These are phyloP conservation scores for Calephelis nemesis DNA, from an alignment of 1,140 invertebrate species.

Conservation along the genomic window DNA sequence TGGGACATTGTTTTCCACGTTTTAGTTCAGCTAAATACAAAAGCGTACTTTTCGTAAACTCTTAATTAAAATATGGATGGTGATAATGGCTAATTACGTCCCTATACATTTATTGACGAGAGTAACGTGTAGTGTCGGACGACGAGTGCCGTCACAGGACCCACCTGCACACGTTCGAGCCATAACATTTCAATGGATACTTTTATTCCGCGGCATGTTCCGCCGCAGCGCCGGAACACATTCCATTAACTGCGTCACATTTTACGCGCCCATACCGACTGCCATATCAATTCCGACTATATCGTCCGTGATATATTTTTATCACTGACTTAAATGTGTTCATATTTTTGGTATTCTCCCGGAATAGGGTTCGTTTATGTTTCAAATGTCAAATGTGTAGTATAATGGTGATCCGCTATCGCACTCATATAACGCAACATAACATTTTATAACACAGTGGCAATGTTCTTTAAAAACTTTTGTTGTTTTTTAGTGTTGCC, in stretches of 20 bases:
- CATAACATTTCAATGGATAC: slow-evolving; percentile 1
- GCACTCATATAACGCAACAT: no score
- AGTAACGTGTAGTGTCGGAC: neutral
- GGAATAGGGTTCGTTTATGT: neutral
- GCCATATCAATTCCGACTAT: slow-evolving; percentile 10
- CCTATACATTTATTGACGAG: no score
- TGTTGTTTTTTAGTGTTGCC: no score
- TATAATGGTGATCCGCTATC: neutral
- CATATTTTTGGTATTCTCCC: slow-evolving; percentile 1
- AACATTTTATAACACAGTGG: no score
- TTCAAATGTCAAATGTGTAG: neutral
- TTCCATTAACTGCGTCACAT: slow-evolving; percentile 6
- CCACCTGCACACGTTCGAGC: neutral
- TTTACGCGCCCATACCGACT: slow-evolving; percentile 6
- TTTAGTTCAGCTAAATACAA: no score
- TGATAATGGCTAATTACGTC: no score
- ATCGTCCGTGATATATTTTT: slow-evolving; percentile 14
- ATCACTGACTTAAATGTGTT: slow-evolving; percentile 10
- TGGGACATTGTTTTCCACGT: no score
- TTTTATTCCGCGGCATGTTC: slow-evolving; percentile 4
- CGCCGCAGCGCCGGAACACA: slow-evolving; percentile 10
- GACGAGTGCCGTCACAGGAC: neutral
- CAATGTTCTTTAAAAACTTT: no score
- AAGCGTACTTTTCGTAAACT: no score
- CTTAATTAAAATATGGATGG: no score